phyloP scores from a whole-genome alignment of 2,113 vertebrate genomes.

The Ammodramus savannarum region DNA sequence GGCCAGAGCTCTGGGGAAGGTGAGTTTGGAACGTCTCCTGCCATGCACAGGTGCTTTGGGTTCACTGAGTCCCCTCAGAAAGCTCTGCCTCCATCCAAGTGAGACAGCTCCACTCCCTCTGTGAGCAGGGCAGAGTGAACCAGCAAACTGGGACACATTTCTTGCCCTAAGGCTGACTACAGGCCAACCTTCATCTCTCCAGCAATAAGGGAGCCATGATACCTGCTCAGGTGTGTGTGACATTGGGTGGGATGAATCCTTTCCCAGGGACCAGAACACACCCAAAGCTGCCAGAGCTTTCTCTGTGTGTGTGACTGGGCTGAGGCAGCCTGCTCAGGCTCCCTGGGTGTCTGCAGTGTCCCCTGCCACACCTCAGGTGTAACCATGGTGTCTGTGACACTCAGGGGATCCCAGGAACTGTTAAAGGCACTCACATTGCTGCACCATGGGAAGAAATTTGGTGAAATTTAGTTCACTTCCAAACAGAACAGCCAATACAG shows the following conservation, averaged over 20 bases:
- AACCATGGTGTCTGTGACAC: accelerated
- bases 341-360: not conserved
- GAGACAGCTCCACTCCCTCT: not conserved
- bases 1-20: not conserved
- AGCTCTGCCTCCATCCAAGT: not conserved
- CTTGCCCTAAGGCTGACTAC: not conserved
- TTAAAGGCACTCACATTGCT: not conserved
- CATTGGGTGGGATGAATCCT: not conserved
- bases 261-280: not conserved
- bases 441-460: not conserved
- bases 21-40: not conserved
- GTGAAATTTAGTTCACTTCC: not conserved
- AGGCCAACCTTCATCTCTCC: not conserved
- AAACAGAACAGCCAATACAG: not conserved
- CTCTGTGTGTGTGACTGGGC: not conserved
- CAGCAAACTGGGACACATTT: not conserved
- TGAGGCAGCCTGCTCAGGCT: not conserved
- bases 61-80: not conserved
- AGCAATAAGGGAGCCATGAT: not conserved
- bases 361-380: not conserved
- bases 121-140: not conserved
- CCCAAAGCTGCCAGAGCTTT: not conserved
- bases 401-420: not conserved
- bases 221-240: not conserved
- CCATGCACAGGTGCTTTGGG: not conserved